phyloP scores from a whole-genome alignment of 1,140 invertebrate species.

The Lordiphosa clarofinis region DNA sequence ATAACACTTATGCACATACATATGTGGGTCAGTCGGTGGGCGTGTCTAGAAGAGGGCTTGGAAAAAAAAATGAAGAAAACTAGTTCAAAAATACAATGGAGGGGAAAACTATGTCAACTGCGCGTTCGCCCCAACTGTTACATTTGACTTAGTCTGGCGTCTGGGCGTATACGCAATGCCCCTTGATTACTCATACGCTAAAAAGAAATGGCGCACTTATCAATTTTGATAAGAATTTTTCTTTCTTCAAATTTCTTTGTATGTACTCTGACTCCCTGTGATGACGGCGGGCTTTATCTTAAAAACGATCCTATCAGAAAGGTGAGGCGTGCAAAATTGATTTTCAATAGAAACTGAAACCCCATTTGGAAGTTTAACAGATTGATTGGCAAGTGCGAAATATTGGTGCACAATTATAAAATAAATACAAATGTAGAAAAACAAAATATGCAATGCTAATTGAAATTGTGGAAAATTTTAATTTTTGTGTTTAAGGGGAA shows the following conservation, averaged over 20 bases:
- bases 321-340: slow-evolving; percentile 48
- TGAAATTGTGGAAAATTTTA: not conserved
- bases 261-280: not conserved
- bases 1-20: slow-evolving; percentile 3
- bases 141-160: too few relatives aligned
- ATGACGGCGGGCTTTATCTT: too few relatives aligned
- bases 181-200: slow-evolving; percentile 4
- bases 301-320: slow-evolving; percentile 29
- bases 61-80: slow-evolving; percentile 26
- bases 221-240: slow-evolving; percentile 2
- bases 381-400: slow-evolving; percentile 73
- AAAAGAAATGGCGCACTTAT: not conserved
- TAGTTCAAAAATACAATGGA: slow-evolving; percentile 42
- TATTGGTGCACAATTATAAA: slow-evolving; percentile 37
- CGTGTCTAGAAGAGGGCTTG: slow-evolving; percentile 18
- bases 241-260: slow-evolving; percentile 7
- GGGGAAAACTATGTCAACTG: slow-evolving; percentile 26
- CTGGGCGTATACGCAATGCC: not conserved
- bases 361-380: slow-evolving; percentile 42
- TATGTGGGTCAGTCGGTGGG: slow-evolving; percentile 57
- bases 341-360: too few relatives aligned
- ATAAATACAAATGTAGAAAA: slow-evolving; percentile 1
- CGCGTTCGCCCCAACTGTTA: not conserved
- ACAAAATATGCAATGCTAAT: slow-evolving; percentile 9
- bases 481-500: too few relatives aligned